phyloP scores from a whole-genome alignment of 2,888 invertebrate species.

The Parnassius orleans region DNA sequence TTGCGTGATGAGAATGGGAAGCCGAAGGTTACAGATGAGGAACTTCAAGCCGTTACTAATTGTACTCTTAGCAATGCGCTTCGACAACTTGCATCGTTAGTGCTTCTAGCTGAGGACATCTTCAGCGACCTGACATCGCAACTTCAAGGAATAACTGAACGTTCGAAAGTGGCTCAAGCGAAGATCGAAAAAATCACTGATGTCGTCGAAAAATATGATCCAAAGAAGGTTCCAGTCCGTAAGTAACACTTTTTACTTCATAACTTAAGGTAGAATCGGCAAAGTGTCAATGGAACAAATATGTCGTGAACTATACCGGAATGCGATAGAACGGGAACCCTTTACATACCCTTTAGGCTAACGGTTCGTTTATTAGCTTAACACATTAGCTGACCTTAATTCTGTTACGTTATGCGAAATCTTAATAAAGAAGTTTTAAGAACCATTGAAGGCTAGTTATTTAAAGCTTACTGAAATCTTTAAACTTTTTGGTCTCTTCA shows the following conservation, averaged over 20 bases:
- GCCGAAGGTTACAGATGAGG: slow-evolving; percentile 84
- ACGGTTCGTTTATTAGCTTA: slow-evolving; percentile 23
- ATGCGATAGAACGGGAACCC: slow-evolving; percentile 6
- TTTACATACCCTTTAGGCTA: slow-evolving; percentile 18
- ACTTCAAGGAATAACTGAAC: slow-evolving; percentile 86
- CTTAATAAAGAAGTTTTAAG: background rate
- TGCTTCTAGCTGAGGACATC: slow-evolving; percentile 91
- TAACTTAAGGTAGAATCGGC: slow-evolving; percentile 13
- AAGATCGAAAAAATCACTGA: slow-evolving; percentile 87
- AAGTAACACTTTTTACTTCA: slow-evolving; percentile 78
- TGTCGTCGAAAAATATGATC: slow-evolving; percentile 87
- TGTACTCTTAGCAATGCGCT: slow-evolving; percentile 92
- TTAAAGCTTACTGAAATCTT: no score
- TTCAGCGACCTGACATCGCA: slow-evolving; percentile 90
- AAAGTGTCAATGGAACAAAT: slow-evolving; percentile 24
- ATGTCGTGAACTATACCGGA: slow-evolving; percentile 9
- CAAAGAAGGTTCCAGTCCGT: slow-evolving; percentile 96
- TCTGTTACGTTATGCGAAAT: slow-evolving; percentile 6
- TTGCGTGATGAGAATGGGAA: slow-evolving; percentile 82
- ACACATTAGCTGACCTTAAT: slow-evolving; percentile 20
- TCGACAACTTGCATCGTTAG: slow-evolving; percentile 91
- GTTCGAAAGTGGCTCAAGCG: slow-evolving; percentile 85
- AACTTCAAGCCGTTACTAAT: slow-evolving; percentile 93
- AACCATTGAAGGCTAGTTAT: no score
- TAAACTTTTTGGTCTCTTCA: no score